A percentile compares a stretch with the other conserved stretches of the same genome.
phyloP scores from a whole-genome alignment of 2,797 vertebrate genomes.

The Bradypodion ventrale region DNA sequence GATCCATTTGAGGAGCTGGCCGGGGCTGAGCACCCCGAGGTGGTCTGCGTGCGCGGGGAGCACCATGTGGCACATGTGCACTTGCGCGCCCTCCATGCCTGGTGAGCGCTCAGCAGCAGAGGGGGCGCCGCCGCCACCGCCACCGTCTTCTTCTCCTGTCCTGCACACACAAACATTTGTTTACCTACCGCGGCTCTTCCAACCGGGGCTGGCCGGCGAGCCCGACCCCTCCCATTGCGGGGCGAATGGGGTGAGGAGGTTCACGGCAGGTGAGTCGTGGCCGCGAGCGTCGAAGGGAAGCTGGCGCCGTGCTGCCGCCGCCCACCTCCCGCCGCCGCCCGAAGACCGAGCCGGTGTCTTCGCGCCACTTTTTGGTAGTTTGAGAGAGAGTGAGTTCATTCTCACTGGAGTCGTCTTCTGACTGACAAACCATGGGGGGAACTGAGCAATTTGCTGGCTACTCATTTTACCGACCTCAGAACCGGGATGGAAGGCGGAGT shows the following conservation, averaged over 20 bases:
- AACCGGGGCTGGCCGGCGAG: not conserved
- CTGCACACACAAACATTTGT: not conserved
- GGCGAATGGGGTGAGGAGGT: not conserved
- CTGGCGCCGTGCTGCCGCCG: not conserved
- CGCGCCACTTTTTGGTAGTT: not conserved
- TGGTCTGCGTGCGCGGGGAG: constrained; percentile 69
- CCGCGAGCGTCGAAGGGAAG: constrained; percentile 33
- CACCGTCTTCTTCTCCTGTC: no score
- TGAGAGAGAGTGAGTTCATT: no score
- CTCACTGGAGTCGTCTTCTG: no score
- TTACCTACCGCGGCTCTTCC: not conserved
- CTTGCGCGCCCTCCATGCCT: constrained; percentile 35
- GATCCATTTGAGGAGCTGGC: constrained; percentile 79
- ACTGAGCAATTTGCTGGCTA: no score
- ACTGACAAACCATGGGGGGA: no score
- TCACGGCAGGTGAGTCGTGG: not conserved
- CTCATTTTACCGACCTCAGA: no score
- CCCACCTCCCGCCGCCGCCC: not conserved
- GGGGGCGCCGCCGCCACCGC: no score
- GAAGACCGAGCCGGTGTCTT: no score
- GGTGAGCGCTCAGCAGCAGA: fast-evolving
- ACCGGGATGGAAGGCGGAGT: no score
- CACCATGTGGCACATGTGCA: constrained; percentile 73
- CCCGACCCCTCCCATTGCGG: no score
- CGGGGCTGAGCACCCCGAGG: constrained; percentile 72